Evolutionary conservation across 37 sponge, comb jelly and placozoan genomes (phyloP).

Genomic region (Axinella damicornis): DNA sequence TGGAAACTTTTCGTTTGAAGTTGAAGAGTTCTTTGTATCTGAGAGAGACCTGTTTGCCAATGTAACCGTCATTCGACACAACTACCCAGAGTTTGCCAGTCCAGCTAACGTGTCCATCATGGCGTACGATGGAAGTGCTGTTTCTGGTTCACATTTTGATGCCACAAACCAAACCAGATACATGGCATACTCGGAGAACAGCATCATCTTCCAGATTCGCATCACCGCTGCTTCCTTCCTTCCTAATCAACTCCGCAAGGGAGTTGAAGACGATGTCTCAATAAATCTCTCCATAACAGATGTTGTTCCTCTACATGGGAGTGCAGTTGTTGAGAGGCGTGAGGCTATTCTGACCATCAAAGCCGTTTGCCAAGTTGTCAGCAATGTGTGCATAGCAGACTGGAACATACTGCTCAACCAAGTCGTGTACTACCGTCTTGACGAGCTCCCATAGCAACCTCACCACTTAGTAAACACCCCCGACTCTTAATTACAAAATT

Average conservation of each 20-base stretch:
- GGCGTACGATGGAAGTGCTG: slow-evolving; percentile 76
- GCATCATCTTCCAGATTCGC: slow-evolving; percentile 45
- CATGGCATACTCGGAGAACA: slow-evolving; percentile 49
- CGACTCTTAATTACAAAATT: too few species aligned
- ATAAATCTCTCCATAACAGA: slow-evolving; percentile 60
- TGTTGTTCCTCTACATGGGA: slow-evolving; percentile 76
- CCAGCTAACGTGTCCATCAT: slow-evolving; percentile 79
- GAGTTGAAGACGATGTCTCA: slow-evolving; percentile 76
- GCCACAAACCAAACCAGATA: slow-evolving; percentile 59
- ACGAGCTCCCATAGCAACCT: slow-evolving; percentile 64
- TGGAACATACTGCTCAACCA: slow-evolving; percentile 63
- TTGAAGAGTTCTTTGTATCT: slow-evolving; percentile 76
- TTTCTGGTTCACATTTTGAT: slow-evolving; percentile 63
- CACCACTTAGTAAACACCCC: too few species aligned
- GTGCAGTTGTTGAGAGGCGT: slow-evolving; percentile 19
- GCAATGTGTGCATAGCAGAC: slow-evolving; percentile 85
- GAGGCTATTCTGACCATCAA: slow-evolving; percentile 74
- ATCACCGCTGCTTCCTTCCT: slow-evolving; percentile 71
- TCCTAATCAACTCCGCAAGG: slow-evolving; percentile 69
- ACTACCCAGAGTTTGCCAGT: slow-evolving; percentile 66
- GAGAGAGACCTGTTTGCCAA: slow-evolving; percentile 69
- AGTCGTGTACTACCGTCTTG: slow-evolving; percentile 68
- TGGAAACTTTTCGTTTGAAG: slow-evolving; percentile 77
- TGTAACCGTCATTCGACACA: slow-evolving; percentile 77
- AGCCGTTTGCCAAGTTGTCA: slow-evolving; percentile 81